Conservation (phyloP, 2,888 invertebrate species). For the Crematogaster levior region DNA sequence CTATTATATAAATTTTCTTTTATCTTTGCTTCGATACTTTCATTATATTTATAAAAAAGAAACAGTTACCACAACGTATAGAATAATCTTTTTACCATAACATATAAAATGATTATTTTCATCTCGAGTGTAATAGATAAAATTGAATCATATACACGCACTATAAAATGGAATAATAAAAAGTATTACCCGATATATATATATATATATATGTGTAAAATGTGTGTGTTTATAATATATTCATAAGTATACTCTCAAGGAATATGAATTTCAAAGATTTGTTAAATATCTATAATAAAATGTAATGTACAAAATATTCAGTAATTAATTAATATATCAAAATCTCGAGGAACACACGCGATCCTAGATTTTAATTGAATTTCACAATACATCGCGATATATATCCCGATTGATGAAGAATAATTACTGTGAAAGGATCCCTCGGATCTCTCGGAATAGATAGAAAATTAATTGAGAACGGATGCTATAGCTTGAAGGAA, state of each 20-base stretch:
- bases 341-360: background rate
- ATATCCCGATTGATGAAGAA: background rate
- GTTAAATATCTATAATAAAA: background rate
- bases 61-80: too few relatives aligned
- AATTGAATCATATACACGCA: too few relatives aligned
- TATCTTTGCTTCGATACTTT: background rate
- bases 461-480: conserved; percentile 19
- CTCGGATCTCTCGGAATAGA: background rate
- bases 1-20: conserved; percentile 1
- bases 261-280: too few relatives aligned
- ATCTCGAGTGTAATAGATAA: background rate
- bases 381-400: background rate
- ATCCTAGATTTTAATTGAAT: background rate
- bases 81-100: too few relatives aligned
- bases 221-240: background rate
- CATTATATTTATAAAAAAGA: too few relatives aligned
- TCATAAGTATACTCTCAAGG: too few relatives aligned
- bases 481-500: background rate
- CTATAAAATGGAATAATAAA: background rate
- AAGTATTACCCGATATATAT: background rate
- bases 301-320: background rate
- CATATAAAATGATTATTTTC: background rate
- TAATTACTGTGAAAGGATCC: background rate
- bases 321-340: background rate
- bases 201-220: too few relatives aligned